These are phyloP conservation scores for Phrynocephalus guinanensis DNA, from an alignment of 2,797 vertebrate genomes.

Conservation along the genomic window DNA sequence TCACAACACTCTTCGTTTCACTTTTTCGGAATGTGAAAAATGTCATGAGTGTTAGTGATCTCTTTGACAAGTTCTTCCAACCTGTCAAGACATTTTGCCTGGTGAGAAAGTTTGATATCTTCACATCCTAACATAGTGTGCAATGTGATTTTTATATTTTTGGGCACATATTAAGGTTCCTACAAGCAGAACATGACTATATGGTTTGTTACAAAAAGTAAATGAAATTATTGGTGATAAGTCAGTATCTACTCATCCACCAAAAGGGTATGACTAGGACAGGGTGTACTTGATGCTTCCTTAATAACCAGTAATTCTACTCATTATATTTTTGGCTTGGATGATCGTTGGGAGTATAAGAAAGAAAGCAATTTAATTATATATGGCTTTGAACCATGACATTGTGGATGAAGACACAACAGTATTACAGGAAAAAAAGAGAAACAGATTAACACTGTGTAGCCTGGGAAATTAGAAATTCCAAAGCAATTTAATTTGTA, in stretches of 20 bases:
- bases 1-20: no score
- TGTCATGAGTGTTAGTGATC: no score
- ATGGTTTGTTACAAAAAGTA: background rate
- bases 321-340: slow-evolving; percentile 2
- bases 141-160: background rate
- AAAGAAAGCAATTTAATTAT: slow-evolving; percentile 12
- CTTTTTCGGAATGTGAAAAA: no score
- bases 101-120: background rate
- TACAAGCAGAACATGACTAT: background rate
- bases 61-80: no score
- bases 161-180: no score
- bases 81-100: no score
- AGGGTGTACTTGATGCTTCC: background rate
- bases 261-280: background rate
- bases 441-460: background rate
- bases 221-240: background rate
- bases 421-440: slow-evolving; percentile 10
- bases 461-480: slow-evolving; percentile 9
- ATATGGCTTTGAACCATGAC: slow-evolving; percentile 12
- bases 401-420: slow-evolving; percentile 11
- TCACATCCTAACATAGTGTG: background rate
- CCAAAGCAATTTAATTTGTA: background rate
- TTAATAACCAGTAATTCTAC: slow-evolving; percentile 10
- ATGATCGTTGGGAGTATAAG: slow-evolving; percentile 7
- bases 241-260: background rate